phyloP scores from a whole-genome alignment of 2,113 vertebrate species.

The Castor canadensis region DNA sequence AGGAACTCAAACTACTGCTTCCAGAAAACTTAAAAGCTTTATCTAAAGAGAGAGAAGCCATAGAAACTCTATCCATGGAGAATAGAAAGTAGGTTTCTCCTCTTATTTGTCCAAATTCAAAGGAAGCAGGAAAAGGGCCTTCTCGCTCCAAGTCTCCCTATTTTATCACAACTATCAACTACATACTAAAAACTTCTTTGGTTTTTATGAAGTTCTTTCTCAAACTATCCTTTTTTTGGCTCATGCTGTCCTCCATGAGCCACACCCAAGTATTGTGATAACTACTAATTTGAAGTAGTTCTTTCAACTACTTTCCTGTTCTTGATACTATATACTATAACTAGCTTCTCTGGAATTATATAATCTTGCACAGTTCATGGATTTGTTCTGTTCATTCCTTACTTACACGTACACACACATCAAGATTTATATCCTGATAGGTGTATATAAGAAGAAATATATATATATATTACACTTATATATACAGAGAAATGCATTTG shows the following conservation, averaged over 20 bases:
- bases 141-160: not conserved
- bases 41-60: not conserved
- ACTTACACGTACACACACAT: not conserved
- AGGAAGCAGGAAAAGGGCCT: not conserved
- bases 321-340: not conserved
- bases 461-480: not conserved
- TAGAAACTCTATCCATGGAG: not conserved
- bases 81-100: not conserved
- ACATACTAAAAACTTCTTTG: not conserved
- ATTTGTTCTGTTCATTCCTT: not conserved
- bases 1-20: not conserved
- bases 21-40: not conserved
- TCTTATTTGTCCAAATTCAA: not conserved
- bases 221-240: not conserved
- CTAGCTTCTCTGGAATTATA: not conserved
- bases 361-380: not conserved
- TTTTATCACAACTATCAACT: not conserved
- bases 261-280: not conserved
- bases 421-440: not conserved
- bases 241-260: not conserved
- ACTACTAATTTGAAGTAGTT: not conserved
- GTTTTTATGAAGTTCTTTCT: not conserved
- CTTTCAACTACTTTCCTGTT: not conserved
- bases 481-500: no score
- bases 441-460: not conserved